Evolutionary conservation across 1,140 invertebrate genomes (phyloP).

Genomic region (Microvelia longipes): DNA sequence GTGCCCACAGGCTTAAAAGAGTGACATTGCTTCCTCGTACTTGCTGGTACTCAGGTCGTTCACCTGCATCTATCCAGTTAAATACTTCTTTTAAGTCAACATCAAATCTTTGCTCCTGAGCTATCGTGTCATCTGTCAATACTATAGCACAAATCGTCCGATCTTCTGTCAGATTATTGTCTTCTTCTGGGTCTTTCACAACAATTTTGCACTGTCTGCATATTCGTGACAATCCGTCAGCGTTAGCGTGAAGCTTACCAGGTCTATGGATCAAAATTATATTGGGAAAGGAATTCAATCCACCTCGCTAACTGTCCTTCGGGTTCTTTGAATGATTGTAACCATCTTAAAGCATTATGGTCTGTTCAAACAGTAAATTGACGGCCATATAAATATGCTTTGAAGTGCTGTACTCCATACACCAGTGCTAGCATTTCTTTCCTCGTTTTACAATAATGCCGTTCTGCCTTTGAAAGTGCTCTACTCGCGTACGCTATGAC

Average conservation of each 20-base stretch:
- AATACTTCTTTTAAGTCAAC: no score
- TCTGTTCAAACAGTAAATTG: neutral
- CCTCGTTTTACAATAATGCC: no score
- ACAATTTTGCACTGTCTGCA: neutral
- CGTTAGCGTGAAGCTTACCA: neutral
- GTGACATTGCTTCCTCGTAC: neutral
- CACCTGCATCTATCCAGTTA: neutral
- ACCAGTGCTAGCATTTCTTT: no score
- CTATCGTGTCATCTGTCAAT: neutral
- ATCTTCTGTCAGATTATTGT: neutral
- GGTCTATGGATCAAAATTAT: neutral
- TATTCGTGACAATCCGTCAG: neutral
- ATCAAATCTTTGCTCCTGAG: no score
- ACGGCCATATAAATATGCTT: neutral
- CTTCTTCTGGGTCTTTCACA: neutral
- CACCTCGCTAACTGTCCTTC: neutral
- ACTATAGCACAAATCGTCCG: neutral
- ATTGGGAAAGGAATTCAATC: neutral
- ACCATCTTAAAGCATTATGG: neutral
- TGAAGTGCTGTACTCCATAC: neutral
- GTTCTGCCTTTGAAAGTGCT: no score
- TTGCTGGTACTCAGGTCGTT: neutral
- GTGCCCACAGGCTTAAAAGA: neutral
- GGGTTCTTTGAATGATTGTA: neutral
- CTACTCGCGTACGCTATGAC: no score